phyloP scores from a whole-genome alignment of 2,113 vertebrate genomes.

The Brachirus orientalis region DNA sequence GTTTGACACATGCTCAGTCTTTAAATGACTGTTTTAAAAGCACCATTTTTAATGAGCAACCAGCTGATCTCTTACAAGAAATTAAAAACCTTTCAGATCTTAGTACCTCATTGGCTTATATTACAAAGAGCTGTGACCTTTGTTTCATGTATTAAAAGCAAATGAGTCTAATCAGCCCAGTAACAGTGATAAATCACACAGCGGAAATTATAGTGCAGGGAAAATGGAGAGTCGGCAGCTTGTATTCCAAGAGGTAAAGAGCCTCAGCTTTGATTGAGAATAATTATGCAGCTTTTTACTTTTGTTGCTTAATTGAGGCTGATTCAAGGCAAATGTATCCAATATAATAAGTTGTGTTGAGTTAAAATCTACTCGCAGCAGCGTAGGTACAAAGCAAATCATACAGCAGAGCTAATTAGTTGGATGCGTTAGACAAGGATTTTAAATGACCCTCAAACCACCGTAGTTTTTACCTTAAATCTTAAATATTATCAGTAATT shows the following conservation, averaged over 20 bases:
- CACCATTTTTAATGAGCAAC: slow-evolving; percentile 63
- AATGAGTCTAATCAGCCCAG: slow-evolving; percentile 75
- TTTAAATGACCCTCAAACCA: not conserved
- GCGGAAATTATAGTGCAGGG: slow-evolving; percentile 51
- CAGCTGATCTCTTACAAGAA: slow-evolving; percentile 65
- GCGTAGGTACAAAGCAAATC: slow-evolving; percentile 1
- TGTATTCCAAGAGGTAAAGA: slow-evolving; percentile 38
- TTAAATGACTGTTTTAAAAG: slow-evolving; percentile 49
- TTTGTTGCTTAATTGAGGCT: slow-evolving; percentile 24
- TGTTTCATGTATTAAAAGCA: slow-evolving; percentile 74
- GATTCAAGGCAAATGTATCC: slow-evolving; percentile 30
- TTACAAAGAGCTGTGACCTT: slow-evolving; percentile 74
- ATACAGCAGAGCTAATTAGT: not conserved
- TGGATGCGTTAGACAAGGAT: not conserved
- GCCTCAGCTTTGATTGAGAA: slow-evolving; percentile 38
- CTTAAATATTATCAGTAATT: not conserved
- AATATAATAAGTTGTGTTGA: slow-evolving; percentile 7
- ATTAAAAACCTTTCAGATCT: slow-evolving; percentile 48
- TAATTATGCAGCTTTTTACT: slow-evolving; percentile 9
- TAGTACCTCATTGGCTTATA: slow-evolving; percentile 72
- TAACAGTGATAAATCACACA: slow-evolving; percentile 72
- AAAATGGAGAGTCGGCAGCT: slow-evolving; percentile 30
- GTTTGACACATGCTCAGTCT: slow-evolving; percentile 10
- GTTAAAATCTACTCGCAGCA: slow-evolving; percentile 2
- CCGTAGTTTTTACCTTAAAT: not conserved